phyloP scores from a whole-genome alignment of 2,797 vertebrate species.

The Linurgus olivaceus region DNA sequence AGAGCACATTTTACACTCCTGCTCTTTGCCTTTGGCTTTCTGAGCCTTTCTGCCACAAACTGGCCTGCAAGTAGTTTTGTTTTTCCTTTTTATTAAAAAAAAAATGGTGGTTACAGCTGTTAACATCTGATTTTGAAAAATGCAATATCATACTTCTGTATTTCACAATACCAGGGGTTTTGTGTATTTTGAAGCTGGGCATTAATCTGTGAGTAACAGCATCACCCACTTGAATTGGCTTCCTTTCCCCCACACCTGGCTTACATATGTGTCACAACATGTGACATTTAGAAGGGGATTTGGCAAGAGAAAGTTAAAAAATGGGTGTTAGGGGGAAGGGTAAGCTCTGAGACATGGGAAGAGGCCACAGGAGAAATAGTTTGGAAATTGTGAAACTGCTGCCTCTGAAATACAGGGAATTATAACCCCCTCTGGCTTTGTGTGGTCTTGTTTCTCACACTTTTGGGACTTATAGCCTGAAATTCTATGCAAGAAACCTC shows the following conservation, averaged over 20 bases:
- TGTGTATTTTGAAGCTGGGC: not conserved
- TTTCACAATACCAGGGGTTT: fast-evolving
- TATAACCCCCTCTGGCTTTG: not conserved
- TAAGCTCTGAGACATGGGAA: not conserved
- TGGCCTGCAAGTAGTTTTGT: not conserved
- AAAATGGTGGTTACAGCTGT: not conserved
- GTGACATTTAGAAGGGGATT: not conserved
- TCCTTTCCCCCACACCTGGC: not conserved
- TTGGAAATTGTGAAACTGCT: not conserved
- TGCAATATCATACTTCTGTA: not conserved
- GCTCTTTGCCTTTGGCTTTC: not conserved
- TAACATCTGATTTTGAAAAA: not conserved
- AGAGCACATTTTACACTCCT: not conserved
- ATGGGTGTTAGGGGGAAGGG: fast-evolving
- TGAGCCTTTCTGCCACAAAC: not conserved
- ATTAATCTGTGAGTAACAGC: not conserved
- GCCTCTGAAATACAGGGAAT: not conserved
- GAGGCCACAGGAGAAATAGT: not conserved
- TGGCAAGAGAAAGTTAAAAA: not conserved
- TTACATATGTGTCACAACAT: not conserved
- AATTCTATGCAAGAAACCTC: not conserved
- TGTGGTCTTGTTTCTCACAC: not conserved
- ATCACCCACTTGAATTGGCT: not conserved
- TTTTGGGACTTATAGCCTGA: not conserved
- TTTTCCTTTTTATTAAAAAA: not conserved